Evolutionary conservation across 1,140 invertebrate species (phyloP).

Genomic region (Hypsibius dujardini): DNA sequence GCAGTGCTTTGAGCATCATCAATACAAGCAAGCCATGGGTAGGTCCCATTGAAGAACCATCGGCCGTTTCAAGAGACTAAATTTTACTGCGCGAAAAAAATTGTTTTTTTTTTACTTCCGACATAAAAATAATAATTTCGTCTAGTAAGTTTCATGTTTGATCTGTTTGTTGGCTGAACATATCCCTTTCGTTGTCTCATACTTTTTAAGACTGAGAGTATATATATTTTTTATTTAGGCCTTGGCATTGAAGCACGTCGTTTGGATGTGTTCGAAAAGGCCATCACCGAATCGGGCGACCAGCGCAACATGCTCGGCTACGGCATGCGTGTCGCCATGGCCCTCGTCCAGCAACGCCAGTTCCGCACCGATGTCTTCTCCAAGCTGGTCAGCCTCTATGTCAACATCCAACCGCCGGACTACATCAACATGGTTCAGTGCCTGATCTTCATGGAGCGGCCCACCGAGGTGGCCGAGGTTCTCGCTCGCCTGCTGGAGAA

Average conservation of each 20-base stretch:
- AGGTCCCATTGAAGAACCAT: neutral
- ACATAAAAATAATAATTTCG: no score
- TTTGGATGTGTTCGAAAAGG: slow-evolving; percentile 82
- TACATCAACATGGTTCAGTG: slow-evolving; percentile 93
- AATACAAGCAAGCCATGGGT: slow-evolving; percentile 62
- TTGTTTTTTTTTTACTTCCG: neutral
- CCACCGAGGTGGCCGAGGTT: slow-evolving; percentile 69
- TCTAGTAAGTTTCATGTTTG: no score
- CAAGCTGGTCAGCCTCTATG: slow-evolving; percentile 72
- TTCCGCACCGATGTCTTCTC: slow-evolving; percentile 74
- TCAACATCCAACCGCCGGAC: slow-evolving; percentile 64
- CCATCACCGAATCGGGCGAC: slow-evolving; percentile 77
- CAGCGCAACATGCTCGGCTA: slow-evolving; percentile 74
- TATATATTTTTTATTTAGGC: slow-evolving; percentile 25
- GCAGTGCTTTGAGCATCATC: slow-evolving; percentile 75
- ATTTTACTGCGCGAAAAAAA: neutral
- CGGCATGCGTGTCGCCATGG: slow-evolving; percentile 86
- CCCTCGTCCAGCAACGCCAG: slow-evolving; percentile 72
- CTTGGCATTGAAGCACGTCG: slow-evolving; percentile 82
- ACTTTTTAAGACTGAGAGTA: no score
- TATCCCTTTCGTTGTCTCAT: no score
- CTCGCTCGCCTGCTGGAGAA: slow-evolving; percentile 43
- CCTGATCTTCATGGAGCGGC: slow-evolving; percentile 84
- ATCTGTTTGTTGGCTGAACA: no score
- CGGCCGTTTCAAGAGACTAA: neutral